Base-by-base conservation (phyloP, 2,113 vertebrate species). In the Apaloderma vittatum region DNA sequence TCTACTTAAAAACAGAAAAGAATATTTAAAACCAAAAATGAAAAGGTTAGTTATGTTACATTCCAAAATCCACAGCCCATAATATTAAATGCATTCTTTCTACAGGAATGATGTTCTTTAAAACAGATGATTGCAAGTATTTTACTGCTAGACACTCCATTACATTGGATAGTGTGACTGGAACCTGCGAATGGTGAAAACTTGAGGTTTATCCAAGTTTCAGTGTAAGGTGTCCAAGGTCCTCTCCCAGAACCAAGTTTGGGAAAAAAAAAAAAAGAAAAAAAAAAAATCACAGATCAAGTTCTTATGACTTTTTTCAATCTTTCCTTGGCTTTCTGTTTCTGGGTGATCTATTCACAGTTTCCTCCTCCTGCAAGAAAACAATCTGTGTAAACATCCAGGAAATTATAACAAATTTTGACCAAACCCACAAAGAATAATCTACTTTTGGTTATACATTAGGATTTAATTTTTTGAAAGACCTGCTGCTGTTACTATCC, bases 291-390 rank as follows among this genome's bases (percentile, higher is more conserved):
- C 90, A 97, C 93, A 97, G 93, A 96, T 97, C 90, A 97, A 98
- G 98, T 98, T 98, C 97, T 98, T 98, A 97, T 18, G 66, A 97
- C 85, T 97, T 93, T 97, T 99, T 71, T 96, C 98, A 99, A 98
- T 99, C 99, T 98, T 98, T 99, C 97, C 99, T 98, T 70, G 98
- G 96, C 97, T 98, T 99, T 98, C 99, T 99, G 98, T 98, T 99
- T 99, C 99, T 99, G 88, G 99, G 99, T 91, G 99, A 99, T 98
- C 98, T 98, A 98, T 99, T 99, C 97, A 99, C 98, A 98, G 98
- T 93, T 89, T 99, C 99, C 4, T 99, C 99, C 90, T 99, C 99
- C 97, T 98, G 96, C 94, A 98, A 95, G 30, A 82, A 77, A 97
- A 10, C 6, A 79, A 93, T 59, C 20, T 40, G 26, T 40, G 23